Percentiles rank a stretch among this genome's conserved stretches.
Conservation (phyloP, 23 tunicate species). For the Corella eumyota region DNA sequence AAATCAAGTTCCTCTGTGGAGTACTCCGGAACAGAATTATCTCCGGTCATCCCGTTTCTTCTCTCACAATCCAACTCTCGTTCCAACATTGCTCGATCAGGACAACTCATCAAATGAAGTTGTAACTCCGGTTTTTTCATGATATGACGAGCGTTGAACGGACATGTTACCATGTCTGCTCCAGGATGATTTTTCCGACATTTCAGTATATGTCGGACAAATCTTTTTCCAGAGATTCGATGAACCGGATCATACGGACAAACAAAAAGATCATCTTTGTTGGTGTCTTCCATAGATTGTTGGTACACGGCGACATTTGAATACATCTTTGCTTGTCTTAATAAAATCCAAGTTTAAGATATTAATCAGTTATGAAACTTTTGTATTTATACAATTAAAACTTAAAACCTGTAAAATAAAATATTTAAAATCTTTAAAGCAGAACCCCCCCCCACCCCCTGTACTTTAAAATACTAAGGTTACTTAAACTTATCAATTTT, state of each 20-base stretch:
- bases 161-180: conserved; percentile 13
- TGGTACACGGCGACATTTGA: conserved; percentile 23
- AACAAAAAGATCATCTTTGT: conserved; percentile 61
- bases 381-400: no score
- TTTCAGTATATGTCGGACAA: conserved; percentile 49
- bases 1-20: no score
- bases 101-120: conserved; percentile 52
- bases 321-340: no score
- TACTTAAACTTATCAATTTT: no score
- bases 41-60: no score
- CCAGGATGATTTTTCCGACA: conserved; percentile 65
- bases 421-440: no score
- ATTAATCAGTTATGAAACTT: no score
- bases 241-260: conserved; percentile 87
- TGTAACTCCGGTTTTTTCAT: conserved; percentile 42
- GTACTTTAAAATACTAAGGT: no score
- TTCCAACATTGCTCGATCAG: conserved; percentile 46
- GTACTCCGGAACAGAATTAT: no score
- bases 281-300: conserved; percentile 31
- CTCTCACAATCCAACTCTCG: conserved; percentile 19
- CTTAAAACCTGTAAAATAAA: no score
- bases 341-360: no score
- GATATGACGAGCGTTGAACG: conserved; percentile 42
- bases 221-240: conserved; percentile 55
- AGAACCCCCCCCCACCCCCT: no score